Percentiles rank a stretch among this genome's conserved stretches.
These are phyloP conservation scores for Cassiopea andromeda DNA, from an alignment of 30 jellyfish, hydroid and myxozoan species.

Conservation along the genomic window DNA sequence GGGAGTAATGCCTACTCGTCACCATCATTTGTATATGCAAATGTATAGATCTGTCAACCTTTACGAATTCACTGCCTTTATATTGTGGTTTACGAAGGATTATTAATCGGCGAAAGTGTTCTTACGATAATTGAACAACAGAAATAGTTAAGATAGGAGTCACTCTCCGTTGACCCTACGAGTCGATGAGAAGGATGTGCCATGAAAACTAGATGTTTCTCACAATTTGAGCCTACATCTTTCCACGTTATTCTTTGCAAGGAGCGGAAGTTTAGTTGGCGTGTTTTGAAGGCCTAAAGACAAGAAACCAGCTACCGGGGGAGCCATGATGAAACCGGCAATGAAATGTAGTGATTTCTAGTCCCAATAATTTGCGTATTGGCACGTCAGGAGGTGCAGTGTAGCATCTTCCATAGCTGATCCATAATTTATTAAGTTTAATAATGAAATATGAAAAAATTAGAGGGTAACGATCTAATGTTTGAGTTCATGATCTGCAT, in stretches of 20 bases:
- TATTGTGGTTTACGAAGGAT: conserved; percentile 72
- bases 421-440: too few species aligned
- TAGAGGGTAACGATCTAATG: background rate
- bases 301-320: conserved; percentile 51
- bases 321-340: background rate
- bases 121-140: conserved; percentile 57
- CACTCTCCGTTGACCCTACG: conserved; percentile 40
- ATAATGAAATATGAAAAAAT: too few species aligned
- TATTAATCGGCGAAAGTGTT: conserved; percentile 57
- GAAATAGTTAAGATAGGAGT: conserved; percentile 30
- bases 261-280: conserved; percentile 82
- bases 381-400: too few species aligned
- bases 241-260: conserved; percentile 20
- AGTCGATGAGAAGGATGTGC: conserved; percentile 22
- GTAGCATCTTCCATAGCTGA: too few species aligned
- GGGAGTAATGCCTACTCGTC: background rate
- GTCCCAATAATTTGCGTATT: too few species aligned
- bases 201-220: background rate
- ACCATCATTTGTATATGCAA: conserved; percentile 32
- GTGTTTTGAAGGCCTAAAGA: conserved; percentile 75
- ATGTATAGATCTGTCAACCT: conserved; percentile 44
- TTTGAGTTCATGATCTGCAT: background rate
- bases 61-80: conserved; percentile 60
- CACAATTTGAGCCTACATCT: background rate
- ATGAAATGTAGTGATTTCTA: too few species aligned